Percentiles rank a stretch among this genome's conserved stretches.
These are phyloP conservation scores for Nomada flava DNA, from an alignment of 2,888 invertebrate genomes.

Conservation along the genomic window DNA sequence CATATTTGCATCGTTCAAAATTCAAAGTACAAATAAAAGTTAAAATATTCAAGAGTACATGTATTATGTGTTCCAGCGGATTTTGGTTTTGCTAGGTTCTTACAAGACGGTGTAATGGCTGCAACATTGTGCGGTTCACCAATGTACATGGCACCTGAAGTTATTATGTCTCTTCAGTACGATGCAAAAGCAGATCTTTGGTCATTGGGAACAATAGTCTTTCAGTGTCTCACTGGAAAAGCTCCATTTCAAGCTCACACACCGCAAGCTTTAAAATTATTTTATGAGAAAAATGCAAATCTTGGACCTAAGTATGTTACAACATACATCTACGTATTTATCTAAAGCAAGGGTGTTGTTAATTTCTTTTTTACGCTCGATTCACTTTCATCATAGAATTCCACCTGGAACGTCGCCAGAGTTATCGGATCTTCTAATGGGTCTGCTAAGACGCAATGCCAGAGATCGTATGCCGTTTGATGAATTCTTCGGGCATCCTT, in stretches of 20 bases:
- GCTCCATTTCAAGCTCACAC: constrained; percentile 99
- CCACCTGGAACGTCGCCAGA: constrained; percentile 97
- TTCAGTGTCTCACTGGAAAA: constrained; percentile 98
- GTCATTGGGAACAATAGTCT: constrained; percentile 99
- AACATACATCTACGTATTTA: neutral
- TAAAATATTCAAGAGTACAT: constrained; percentile 1
- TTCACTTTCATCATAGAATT: constrained; percentile 87
- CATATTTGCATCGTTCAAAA: neutral
- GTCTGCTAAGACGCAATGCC: constrained; percentile 95
- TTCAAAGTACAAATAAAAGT: neutral
- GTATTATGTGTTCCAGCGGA: constrained; percentile 89
- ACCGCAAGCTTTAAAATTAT: constrained; percentile 98
- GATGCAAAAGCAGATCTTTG: constrained; percentile 99
- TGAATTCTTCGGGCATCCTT: constrained; percentile 97
- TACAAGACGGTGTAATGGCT: constrained; percentile 99
- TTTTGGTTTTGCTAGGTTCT: constrained; percentile 99
- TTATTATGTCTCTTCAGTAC: constrained; percentile 99
- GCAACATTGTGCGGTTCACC: constrained; percentile 99
- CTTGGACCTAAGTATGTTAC: constrained; percentile 93
- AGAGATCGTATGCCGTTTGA: constrained; percentile 98
- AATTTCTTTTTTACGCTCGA: constrained; percentile 13
- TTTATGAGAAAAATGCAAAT: constrained; percentile 97
- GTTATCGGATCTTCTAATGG: constrained; percentile 93
- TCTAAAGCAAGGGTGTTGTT: neutral
- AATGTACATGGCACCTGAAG: constrained; percentile 99